Base-by-base conservation (phyloP, 2,113 vertebrate species). In the Anser cygnoides region DNA sequence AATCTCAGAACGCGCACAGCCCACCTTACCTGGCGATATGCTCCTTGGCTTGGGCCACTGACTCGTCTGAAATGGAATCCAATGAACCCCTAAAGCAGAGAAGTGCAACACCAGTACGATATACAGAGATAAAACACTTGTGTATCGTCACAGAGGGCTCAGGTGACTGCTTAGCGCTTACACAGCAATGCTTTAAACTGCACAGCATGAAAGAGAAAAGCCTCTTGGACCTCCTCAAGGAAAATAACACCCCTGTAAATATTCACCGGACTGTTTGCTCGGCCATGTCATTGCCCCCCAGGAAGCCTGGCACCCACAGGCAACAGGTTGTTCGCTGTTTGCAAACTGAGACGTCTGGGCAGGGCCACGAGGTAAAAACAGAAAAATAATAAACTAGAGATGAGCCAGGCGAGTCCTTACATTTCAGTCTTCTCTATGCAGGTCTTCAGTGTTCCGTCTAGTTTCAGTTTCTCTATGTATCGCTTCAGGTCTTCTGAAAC, bases 401-500 rank as follows among this genome's bases (percentile, higher is more conserved):
- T 2, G 28, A 35, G 7, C 7, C 9, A 1, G 6, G 54, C 3
- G 1, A 26, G 39, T 19, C 33, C 65, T 92, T 49, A 97, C 97
- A 76, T 83, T 28, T 41, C 23, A 2, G 87, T 39, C 19, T 92
- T 57, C 66, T 98, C 97, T 11, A 96, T 74, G 63, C 98, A 98
- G 87, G 93, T 96, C 44, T 91, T 89, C 26, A 98, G 90, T 0
- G 93, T 97, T 35, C 98, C 98, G 13, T 98, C 94, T 33, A 35
- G 92, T 65, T 96, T 89, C 68, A 98, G 25, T 75, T 41, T 96
- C n/a, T 97, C 89, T 75, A 93, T 3, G 57, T 96, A 93, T 61
- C 49, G 93, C 82, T 96, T 93, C 63, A 98, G 81, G 66, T 98
- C 97, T 81, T 97, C 95, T 6, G 92, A 96, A 72, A 97, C 50